Conservation (phyloP, 2,113 vertebrate genomes). For the Aramus guarauna region DNA sequence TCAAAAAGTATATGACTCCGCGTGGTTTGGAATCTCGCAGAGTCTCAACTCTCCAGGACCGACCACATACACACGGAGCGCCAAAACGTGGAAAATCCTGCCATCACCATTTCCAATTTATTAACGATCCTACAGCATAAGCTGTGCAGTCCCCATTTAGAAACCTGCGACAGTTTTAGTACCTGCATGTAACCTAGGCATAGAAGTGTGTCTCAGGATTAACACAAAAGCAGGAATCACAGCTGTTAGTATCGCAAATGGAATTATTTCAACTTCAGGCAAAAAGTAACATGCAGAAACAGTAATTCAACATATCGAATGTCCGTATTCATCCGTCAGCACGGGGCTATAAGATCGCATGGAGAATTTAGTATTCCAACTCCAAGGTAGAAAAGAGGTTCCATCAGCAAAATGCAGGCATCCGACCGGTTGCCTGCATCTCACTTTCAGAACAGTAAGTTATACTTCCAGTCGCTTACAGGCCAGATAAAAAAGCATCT, state of each 20-base stretch:
- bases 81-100: background rate
- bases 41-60: background rate
- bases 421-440: background rate
- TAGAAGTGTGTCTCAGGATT: background rate
- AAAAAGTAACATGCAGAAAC: background rate
- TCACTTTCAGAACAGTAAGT: background rate
- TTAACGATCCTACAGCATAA: background rate
- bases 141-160: accelerated
- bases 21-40: background rate
- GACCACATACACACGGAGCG: accelerated
- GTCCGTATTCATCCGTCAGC: accelerated
- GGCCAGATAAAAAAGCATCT: background rate
- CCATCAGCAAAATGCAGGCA: background rate
- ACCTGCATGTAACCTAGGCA: background rate
- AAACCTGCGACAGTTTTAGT: background rate
- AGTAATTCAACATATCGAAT: background rate
- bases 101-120: accelerated
- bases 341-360: accelerated
- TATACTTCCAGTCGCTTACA: background rate
- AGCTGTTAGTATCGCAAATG: conserved; percentile 9
- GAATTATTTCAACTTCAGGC: conserved; percentile 24
- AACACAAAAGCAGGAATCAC: background rate
- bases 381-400: background rate
- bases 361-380: background rate
- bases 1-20: background rate